Base-by-base conservation (phyloP, 2,888 invertebrate species). In the Linnaemya vulpina region DNA sequence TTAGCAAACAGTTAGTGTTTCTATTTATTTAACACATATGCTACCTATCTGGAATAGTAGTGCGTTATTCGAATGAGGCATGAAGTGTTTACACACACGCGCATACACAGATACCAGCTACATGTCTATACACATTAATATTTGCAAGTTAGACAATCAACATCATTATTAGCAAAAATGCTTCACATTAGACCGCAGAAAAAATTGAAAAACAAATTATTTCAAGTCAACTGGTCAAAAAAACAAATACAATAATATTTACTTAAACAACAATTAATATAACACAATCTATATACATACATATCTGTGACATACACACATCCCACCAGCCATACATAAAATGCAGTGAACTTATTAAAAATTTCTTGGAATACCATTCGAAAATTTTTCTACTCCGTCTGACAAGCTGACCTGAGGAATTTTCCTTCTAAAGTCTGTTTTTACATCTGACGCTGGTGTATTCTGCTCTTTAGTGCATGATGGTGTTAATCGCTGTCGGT, bases 101-200 rank as follows among this genome's bases (percentile, higher is more conserved):
- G 17, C 17, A 40, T 51, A 35, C 10, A 38, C 1, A 38, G 4
- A 38, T 10, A 8, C 10, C 4, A n/a, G n/a, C n/a, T 9, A 9
- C 30, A 30, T 30, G 30, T 5, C 2, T 30, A 15, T 17, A 22
- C 25, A 0, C 22, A 17, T 62, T 20, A 49, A 49, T 49, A 53
- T 63, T 74, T 35, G 30, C 20, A 35, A 3, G 7, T 38, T 38
- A 74, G 9, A 75, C 74, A 75, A 75, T 53, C 51, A 53, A 17
- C 40, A 20, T 30, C 17, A 51, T 63, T 75, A 65, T 75, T 53
- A 15, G 25, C 51, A 40, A 74, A 63, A 55, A n/a, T 40, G 30
- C 30, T 10, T 35, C n/a, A 40, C 20, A 30, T 46, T 5, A 15
- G 15, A n/a, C n/a, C 5, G n/a, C 46, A 46, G 46, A 15, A 46